Evolutionary conservation across 1,140 invertebrate species (phyloP).

Genomic region (Pemphigus obesinymphae): DNA sequence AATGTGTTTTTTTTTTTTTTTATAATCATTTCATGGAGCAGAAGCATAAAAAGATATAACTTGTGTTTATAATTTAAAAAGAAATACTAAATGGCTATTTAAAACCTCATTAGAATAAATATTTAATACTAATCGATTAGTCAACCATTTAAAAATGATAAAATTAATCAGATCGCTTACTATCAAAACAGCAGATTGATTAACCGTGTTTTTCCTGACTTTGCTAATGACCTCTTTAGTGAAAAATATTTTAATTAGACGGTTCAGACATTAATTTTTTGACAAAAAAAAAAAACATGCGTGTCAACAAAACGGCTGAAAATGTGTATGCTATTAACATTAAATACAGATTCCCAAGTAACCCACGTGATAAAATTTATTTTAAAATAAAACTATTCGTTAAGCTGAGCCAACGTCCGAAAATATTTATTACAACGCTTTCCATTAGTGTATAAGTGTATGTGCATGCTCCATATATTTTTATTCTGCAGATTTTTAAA

Average conservation of each 20-base stretch:
- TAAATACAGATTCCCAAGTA: background rate
- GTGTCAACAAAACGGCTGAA: background rate
- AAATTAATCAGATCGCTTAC: background rate
- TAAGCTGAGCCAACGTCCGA: conserved; percentile 24
- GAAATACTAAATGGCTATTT: background rate
- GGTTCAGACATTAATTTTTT: background rate
- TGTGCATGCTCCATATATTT: background rate
- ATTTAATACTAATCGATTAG: background rate
- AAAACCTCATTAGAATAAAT: background rate
- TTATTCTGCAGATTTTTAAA: background rate
- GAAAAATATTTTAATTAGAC: background rate
- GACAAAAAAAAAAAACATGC: background rate
- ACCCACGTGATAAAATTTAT: background rate
- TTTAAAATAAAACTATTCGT: conserved; percentile 15
- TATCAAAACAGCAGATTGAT: background rate
- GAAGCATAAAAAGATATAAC: background rate
- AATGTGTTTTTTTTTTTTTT: background rate
- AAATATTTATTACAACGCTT: conserved; percentile 29
- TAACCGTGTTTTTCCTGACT: background rate
- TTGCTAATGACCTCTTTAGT: background rate
- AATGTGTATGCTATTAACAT: background rate
- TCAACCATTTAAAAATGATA: background rate
- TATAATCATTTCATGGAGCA: background rate
- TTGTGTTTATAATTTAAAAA: background rate
- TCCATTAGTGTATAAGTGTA: background rate